Base-by-base conservation (phyloP, 2,888 invertebrate genomes). In the Hirtodrosophila trivittata region DNA sequence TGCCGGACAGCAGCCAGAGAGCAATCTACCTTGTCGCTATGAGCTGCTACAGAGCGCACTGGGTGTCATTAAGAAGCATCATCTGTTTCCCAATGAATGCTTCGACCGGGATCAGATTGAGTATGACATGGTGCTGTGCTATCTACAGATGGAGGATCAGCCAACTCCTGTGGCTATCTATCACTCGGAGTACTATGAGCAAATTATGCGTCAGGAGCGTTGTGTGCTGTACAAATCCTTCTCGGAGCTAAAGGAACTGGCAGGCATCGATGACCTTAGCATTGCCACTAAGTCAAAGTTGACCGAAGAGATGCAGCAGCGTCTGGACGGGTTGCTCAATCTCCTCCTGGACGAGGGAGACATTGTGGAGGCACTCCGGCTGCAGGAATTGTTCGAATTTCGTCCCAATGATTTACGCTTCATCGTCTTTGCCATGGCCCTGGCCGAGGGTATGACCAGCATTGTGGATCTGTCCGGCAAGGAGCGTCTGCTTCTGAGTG, bases 381-480 rank as follows among this genome's bases (percentile, higher is more conserved):
- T 94, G 49, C 91, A 92, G 64, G 90, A 89, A 25, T 78, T 90
- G 10, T 91, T 92, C 64, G 89, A 90, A 12, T 89, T 89, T 39
- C 89, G 90, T 1, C 91, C 91, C 6, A 73, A 88, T 1, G 93
- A 94, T 80, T 81, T 94, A 56, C 92, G 93, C 69, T 92, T 93
- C 52, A 86, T 94, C 58, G 92, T 93, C 64, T 90, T 93, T 49
- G 93, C 93, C 62, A 92, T 93, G 89, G 92, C 92, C 16, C 87
- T 94, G 69, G 94, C 93, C 4, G 94, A 94, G 86, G 93, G 93
- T 13, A 90, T 93, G 66, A 89, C 92, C 3, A 90, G 91, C 49
- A 92, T 93, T 1, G 90, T 91, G 65, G 91, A 93, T 62, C 88
- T 95, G 72, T 93, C 93, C 1, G 91, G 92, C 41, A 93, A 95